These are phyloP conservation scores for Propsilocerus akamusi DNA, from an alignment of 1,140 invertebrate genomes.

Conservation along the genomic window DNA sequence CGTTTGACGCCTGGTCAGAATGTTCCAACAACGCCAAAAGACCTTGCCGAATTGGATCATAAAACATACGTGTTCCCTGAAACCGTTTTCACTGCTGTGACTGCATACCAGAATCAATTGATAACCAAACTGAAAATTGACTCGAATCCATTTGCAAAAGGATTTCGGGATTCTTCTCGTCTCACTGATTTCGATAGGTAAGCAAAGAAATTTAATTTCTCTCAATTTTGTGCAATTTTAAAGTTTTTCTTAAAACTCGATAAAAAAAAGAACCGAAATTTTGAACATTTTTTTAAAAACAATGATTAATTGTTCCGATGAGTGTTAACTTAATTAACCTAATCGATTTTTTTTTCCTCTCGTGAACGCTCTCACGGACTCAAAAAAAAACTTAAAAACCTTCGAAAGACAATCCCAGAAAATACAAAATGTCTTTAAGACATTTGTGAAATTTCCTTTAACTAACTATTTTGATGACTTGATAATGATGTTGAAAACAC, in stretches of 20 bases:
- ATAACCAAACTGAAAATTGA: constrained; percentile 93
- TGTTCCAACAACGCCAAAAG: constrained; percentile 62
- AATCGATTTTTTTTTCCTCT: no score
- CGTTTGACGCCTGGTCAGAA: constrained; percentile 43
- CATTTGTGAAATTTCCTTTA: no score
- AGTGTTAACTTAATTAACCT: no score
- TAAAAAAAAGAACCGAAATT: neutral
- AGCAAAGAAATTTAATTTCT: constrained; percentile 9
- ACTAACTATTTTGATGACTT: no score
- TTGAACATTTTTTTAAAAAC: no score
- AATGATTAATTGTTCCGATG: neutral
- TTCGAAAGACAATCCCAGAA: no score
- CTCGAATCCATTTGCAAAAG: constrained; percentile 91
- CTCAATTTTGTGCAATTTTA: no score
- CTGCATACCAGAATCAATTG: constrained; percentile 95
- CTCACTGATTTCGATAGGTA: constrained; percentile 79
- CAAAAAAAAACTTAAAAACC: no score
- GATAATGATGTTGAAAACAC: no score
- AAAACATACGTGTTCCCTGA: constrained; percentile 92
- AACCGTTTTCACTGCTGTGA: constrained; percentile 96
- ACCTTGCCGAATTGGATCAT: constrained; percentile 63
- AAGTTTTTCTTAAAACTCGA: neutral
- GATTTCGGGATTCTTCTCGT: constrained; percentile 83
- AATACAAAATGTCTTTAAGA: no score
- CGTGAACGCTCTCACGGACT: no score